phyloP scores from a whole-genome alignment of 2,797 vertebrate genomes.

The Paguma larvata region DNA sequence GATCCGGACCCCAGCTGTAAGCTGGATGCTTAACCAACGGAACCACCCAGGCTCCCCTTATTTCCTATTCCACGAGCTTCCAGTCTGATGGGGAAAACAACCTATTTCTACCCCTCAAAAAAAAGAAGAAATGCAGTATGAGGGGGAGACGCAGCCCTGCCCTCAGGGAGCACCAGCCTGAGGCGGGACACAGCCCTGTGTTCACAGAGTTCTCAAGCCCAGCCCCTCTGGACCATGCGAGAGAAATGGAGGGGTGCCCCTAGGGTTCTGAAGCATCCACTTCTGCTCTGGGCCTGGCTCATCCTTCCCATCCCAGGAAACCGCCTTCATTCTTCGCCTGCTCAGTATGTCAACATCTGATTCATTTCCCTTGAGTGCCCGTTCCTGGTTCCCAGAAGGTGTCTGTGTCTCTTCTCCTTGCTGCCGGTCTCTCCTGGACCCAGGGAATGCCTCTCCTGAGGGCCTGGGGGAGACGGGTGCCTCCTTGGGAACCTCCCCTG shows the following conservation, averaged over 20 bases:
- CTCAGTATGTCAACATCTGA: slow-evolving; percentile 3
- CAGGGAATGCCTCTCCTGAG: background rate
- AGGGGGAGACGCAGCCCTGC: background rate
- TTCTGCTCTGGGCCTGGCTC: background rate
- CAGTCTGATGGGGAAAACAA: background rate
- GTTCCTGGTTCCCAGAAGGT: background rate
- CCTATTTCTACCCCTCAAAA: too few relatives aligned
- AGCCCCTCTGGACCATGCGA: background rate
- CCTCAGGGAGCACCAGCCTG: background rate
- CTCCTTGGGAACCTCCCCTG: background rate
- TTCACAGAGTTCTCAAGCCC: background rate
- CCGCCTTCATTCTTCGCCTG: background rate
- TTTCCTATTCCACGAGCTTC: background rate
- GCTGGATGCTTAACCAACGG: too few relatives aligned
- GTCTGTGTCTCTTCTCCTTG: background rate
- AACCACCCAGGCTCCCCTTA: background rate
- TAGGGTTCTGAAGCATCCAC: slow-evolving; percentile 1
- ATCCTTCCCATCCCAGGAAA: background rate
- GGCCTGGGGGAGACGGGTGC: rapidly evolving
- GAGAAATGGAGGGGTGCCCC: background rate
- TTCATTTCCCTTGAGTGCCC: background rate
- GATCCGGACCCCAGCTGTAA: too few relatives aligned
- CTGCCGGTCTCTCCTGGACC: background rate
- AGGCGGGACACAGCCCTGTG: background rate
- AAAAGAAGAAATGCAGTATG: background rate